Evolutionary conservation across 37 sponge, comb jelly and placozoan genomes (phyloP).

Genomic region (Dysidea cf. avara): DNA sequence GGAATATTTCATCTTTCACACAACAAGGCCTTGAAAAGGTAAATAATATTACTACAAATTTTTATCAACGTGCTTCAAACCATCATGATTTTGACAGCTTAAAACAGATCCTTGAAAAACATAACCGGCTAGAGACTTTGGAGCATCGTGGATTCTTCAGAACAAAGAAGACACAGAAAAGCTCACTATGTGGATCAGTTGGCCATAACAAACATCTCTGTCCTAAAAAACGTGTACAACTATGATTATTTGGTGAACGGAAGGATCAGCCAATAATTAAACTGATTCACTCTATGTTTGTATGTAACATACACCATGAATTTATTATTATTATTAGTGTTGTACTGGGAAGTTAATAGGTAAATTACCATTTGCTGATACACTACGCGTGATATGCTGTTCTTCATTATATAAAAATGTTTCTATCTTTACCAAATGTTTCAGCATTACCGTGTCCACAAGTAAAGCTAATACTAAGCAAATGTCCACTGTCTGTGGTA

Average conservation of each 20-base stretch:
- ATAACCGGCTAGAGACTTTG: constrained; percentile 20
- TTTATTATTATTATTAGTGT: too few relatives aligned
- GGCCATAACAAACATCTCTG: constrained; percentile 10
- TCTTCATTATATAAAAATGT: constrained; percentile 1
- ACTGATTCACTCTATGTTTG: too few relatives aligned
- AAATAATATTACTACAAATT: constrained; percentile 26
- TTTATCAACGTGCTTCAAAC: constrained; percentile 25
- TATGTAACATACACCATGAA: too few relatives aligned
- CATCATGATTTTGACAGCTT: constrained; percentile 5
- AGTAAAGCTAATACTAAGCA: constrained; percentile 3
- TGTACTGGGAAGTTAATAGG: too few relatives aligned
- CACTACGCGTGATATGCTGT: too few relatives aligned
- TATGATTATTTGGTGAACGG: neutral
- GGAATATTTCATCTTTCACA: too few relatives aligned
- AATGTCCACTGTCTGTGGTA: constrained; percentile 12
- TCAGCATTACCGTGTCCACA: neutral
- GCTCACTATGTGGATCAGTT: neutral
- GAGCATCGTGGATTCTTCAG: neutral
- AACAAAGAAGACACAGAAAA: neutral
- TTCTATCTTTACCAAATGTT: constrained; percentile 27
- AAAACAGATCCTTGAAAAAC: constrained; percentile 35
- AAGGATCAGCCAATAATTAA: too few relatives aligned
- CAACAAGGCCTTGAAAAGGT: too few relatives aligned
- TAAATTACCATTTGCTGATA: neutral
- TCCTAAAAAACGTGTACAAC: neutral